Percentiles rank a stretch among this genome's conserved stretches.
Conservation (phyloP, 2,113 vertebrate genomes). For the Vicugna pacos region DNA sequence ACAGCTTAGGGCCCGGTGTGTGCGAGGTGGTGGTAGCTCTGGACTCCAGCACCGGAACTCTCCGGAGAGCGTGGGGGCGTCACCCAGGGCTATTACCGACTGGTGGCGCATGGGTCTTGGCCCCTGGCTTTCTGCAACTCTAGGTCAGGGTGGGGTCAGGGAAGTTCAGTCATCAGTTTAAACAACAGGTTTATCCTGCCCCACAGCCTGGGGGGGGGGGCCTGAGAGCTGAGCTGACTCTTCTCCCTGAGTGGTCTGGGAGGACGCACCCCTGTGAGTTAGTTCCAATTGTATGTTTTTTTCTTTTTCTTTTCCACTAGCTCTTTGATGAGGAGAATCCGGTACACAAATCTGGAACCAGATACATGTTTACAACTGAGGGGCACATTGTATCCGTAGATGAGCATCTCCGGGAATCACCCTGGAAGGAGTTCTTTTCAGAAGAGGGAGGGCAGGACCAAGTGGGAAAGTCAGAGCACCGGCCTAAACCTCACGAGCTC, state of each 20-base stretch:
- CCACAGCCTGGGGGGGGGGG: not conserved
- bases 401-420: constrained; percentile 91
- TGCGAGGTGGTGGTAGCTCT: not conserved
- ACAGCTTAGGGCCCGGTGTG: not conserved
- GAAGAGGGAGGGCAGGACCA: constrained; percentile 78
- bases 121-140: not conserved
- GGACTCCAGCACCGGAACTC: not conserved
- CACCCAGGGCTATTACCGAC: not conserved
- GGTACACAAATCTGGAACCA: constrained; percentile 94
- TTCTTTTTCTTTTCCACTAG: constrained; percentile 77
- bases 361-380: constrained; percentile 98
- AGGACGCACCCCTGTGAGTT: not conserved
- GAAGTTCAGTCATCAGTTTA: not conserved
- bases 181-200: not conserved
- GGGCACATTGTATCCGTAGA: constrained; percentile 97
- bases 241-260: not conserved
- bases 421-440: constrained; percentile 91
- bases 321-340: constrained; percentile 99
- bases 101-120: not conserved
- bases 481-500: constrained; percentile 62
- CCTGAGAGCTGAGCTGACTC: not conserved
- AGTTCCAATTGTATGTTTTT: not conserved
- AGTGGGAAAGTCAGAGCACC: constrained; percentile 63
- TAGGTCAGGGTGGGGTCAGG: not conserved
- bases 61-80: rapidly evolving